Percentiles rank a stretch among this genome's conserved stretches.
Evolutionary conservation across 2,888 invertebrate species (phyloP).

Genomic region (Aelia acuminata): DNA sequence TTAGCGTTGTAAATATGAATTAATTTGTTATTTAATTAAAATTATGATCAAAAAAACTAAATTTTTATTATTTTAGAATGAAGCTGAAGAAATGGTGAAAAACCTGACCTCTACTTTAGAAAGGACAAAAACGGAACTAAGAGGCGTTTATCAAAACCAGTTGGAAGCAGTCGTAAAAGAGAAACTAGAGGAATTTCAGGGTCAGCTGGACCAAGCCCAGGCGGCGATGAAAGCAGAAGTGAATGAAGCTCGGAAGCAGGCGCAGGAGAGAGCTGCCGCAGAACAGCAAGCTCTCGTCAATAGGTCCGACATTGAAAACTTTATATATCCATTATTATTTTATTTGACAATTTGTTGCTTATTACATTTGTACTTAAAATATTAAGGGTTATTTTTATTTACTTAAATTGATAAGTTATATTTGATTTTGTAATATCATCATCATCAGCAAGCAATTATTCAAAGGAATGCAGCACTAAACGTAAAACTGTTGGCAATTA

Average conservation of each 20-base stretch:
- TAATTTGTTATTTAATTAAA: background rate
- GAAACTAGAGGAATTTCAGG: slow-evolving; percentile 84
- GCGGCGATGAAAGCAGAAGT: slow-evolving; percentile 76
- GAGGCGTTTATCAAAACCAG: slow-evolving; percentile 84
- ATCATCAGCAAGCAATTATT: no score
- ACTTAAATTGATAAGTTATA: background rate
- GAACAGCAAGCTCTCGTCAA: slow-evolving; percentile 63
- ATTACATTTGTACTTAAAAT: background rate
- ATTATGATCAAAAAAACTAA: background rate
- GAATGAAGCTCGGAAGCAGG: slow-evolving; percentile 68
- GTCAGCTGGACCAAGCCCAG: slow-evolving; percentile 81
- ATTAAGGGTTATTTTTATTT: background rate
- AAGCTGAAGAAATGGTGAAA: slow-evolving; percentile 69
- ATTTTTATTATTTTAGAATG: slow-evolving; percentile 69
- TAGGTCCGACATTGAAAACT: slow-evolving; percentile 52
- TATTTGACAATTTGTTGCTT: background rate
- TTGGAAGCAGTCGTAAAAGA: slow-evolving; percentile 82
- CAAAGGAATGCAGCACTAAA: no score
- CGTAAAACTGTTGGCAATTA: no score
- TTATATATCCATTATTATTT: background rate
- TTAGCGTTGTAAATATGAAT: no score
- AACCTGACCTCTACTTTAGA: slow-evolving; percentile 73
- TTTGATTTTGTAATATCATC: no score
- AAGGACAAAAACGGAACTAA: slow-evolving; percentile 77
- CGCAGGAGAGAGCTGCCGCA: slow-evolving; percentile 60